Evolutionary conservation across 2,888 invertebrate genomes (phyloP), one percentile per base, ranked within the genome.

Genomic region (Nephrocerus scutellatus): DNA sequence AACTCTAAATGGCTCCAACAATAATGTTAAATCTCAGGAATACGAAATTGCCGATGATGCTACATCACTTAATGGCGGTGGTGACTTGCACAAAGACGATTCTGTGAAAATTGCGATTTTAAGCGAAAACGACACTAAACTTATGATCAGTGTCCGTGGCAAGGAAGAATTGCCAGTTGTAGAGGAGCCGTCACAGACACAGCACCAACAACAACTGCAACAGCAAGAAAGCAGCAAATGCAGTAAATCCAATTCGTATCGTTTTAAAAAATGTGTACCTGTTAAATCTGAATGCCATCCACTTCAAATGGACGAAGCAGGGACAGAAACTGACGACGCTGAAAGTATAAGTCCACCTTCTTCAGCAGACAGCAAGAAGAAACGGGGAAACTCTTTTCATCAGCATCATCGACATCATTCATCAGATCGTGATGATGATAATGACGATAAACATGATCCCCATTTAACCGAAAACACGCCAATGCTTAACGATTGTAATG

Each of bases 91-190:
- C 13, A 46, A 47, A 37, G 51, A 58, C 28, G 45, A 53, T 39
- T 49, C 49, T 30, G 56, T 64, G 59, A 74, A 72, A 72, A 71
- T 70, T 70, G 70, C 67, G 50, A 61, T 66, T 66, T 59, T 72
- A 50, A 53, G 71, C 59, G 57, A 74, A 60, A 56, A 60, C 56
- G 63, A 74, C 56, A 48, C 69, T 32, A 60, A 65, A 43, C 55
- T 62, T 3, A 63, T 70, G 59, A 71, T 75, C 15, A 73, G 71
- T 16, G 79, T 79, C 20, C 76, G 80, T 50, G 83, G 82, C 10
- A 77, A 76, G 57, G 84, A 83, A 61, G 84, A 84, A 66, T 63
- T 82, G 50, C 82, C 83, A 1, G 73, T 74, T 38, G 72, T 74
- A 21, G 60, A 59, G 31, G 44, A 52, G 39, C 22, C 41, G 16